Evolutionary conservation across 2,888 invertebrate genomes (phyloP).

Genomic region (Lasius fuliginosus): DNA sequence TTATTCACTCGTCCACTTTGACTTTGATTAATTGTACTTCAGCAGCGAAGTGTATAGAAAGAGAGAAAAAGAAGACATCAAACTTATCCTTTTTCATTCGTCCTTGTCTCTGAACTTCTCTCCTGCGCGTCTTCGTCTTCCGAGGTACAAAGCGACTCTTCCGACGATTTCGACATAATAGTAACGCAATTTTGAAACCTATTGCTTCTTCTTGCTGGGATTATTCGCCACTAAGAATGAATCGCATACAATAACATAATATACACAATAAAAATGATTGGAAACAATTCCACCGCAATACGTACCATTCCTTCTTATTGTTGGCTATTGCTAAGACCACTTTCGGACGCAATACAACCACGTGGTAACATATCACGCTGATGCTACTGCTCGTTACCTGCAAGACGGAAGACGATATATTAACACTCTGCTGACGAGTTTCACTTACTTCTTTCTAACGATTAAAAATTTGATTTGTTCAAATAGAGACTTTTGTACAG

Average conservation of each 20-base stretch:
- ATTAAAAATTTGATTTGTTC: neutral
- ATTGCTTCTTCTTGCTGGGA: neutral
- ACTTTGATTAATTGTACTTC: neutral
- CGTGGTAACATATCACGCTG: neutral
- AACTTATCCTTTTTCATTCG: neutral
- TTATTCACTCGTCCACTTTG: neutral
- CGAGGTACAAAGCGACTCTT: too few relatives aligned
- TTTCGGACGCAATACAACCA: too few relatives aligned
- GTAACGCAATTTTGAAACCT: neutral
- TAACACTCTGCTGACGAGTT: neutral
- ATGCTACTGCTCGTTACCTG: neutral
- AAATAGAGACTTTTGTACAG: neutral
- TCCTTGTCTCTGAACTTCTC: neutral
- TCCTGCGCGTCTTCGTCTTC: neutral
- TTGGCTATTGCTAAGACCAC: too few relatives aligned
- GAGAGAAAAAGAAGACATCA: neutral
- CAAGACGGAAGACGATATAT: too few relatives aligned
- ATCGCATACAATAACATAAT: neutral
- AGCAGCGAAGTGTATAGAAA: neutral
- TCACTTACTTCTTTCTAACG: neutral
- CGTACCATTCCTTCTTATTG: neutral
- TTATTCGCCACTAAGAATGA: neutral
- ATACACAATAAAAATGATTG: neutral
- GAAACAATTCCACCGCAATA: neutral
- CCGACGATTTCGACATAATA: neutral